Evolutionary conservation across 2,113 vertebrate species (phyloP).

Genomic region (Nibea albiflora): DNA sequence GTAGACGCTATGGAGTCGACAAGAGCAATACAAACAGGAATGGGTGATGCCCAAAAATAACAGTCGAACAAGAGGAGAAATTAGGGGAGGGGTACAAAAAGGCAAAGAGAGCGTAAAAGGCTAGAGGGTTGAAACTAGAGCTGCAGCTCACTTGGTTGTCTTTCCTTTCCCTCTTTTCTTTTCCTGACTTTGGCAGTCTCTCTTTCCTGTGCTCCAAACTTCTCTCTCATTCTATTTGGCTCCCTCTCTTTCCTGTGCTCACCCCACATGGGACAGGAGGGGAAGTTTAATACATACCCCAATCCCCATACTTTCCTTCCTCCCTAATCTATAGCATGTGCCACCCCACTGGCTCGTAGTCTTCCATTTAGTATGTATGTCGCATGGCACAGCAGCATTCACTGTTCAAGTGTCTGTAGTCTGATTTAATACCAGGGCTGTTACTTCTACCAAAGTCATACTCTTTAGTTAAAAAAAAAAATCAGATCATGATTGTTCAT

Average conservation of each 20-base stretch:
- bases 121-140: conserved; percentile 77
- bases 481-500: background rate
- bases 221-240: conserved; percentile 75
- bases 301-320: conserved; percentile 69
- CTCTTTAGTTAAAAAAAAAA: background rate
- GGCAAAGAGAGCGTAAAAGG: conserved; percentile 48
- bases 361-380: conserved; percentile 10
- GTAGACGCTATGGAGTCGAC: conserved; percentile 13
- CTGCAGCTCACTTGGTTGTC: conserved; percentile 74
- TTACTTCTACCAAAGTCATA: background rate
- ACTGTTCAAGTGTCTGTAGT: background rate
- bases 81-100: conserved; percentile 42
- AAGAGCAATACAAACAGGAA: conserved; percentile 63
- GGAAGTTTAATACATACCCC: conserved; percentile 77
- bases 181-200: conserved; percentile 73
- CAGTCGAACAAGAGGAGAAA: conserved; percentile 57
- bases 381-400: conserved; percentile 15
- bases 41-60: conserved; percentile 62
- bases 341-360: conserved; percentile 52
- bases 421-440: too few relatives aligned
- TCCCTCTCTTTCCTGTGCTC: conserved; percentile 88
- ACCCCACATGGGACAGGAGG: conserved; percentile 81
- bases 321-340: conserved; percentile 82
- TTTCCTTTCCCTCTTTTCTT: conserved; percentile 74
- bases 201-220: conserved; percentile 77